Conservation (phyloP, 2,888 invertebrate genomes). For the Antheraea assamensis region DNA sequence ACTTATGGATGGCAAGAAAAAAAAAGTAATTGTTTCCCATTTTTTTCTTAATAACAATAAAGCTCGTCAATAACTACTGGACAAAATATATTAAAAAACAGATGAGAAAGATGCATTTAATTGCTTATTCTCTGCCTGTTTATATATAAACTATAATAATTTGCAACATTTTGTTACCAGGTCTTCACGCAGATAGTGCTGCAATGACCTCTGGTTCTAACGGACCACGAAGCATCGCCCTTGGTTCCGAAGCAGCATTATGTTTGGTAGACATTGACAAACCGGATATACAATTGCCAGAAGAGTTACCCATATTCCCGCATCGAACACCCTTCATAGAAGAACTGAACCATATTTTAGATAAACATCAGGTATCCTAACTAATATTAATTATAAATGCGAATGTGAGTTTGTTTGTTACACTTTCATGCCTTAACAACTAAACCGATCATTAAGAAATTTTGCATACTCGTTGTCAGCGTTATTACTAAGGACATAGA, state of each 20-base stretch:
- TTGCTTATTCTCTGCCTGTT: too few relatives aligned
- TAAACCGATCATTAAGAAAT: too few relatives aligned
- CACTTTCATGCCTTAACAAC: too few relatives aligned
- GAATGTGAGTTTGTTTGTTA: neutral
- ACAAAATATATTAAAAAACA: too few relatives aligned
- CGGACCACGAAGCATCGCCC: conserved; percentile 81
- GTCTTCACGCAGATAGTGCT: conserved; percentile 83
- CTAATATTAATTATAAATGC: neutral
- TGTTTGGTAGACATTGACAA: conserved; percentile 98
- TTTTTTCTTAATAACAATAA: too few relatives aligned
- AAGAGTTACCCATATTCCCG: conserved; percentile 97
- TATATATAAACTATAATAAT: neutral
- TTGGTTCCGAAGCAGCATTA: conserved; percentile 91
- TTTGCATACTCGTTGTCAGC: too few relatives aligned
- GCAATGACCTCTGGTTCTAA: conserved; percentile 58
- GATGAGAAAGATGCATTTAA: too few relatives aligned
- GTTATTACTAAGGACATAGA: too few relatives aligned
- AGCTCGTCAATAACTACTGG: too few relatives aligned
- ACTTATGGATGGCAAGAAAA: too few relatives aligned
- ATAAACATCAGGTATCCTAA: conserved; percentile 84
- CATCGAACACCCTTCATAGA: conserved; percentile 93
- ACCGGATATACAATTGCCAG: conserved; percentile 95
- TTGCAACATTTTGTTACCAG: conserved; percentile 44
- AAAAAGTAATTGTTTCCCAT: too few relatives aligned
- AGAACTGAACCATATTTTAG: conserved; percentile 89